A percentile compares a stretch with the other conserved stretches of the same genome.
Conservation (phyloP, 2,888 invertebrate genomes). For the Empis stercorea region DNA sequence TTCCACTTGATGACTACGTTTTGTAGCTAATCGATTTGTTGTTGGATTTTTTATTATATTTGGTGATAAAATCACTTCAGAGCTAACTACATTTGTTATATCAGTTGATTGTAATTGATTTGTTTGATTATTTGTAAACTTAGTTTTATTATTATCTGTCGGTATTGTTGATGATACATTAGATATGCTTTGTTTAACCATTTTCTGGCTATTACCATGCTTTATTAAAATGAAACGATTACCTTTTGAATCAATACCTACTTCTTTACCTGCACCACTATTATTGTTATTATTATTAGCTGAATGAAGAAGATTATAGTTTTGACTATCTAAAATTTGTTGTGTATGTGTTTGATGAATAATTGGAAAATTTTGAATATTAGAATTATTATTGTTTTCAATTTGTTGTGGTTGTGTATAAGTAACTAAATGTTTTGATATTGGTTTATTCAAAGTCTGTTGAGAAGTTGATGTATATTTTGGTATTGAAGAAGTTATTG, state of each 20-base stretch:
- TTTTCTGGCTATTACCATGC: background rate
- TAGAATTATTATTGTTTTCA: too few species aligned
- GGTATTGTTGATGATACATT: background rate
- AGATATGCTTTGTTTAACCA: background rate
- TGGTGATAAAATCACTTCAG: background rate
- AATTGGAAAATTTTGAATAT: too few species aligned
- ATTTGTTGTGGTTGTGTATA: too few species aligned
- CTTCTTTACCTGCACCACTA: background rate
- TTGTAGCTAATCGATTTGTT: conserved; percentile 18
- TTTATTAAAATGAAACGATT: background rate
- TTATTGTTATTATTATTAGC: too few species aligned
- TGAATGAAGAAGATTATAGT: too few species aligned
- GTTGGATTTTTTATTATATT: background rate
- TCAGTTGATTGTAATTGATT: too few species aligned
- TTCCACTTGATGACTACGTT: conserved; percentile 29
- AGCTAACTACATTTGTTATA: background rate
- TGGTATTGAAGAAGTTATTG: background rate
- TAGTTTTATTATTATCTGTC: background rate
- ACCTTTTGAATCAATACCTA: background rate
- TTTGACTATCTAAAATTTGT: too few species aligned
- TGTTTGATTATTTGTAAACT: too few species aligned
- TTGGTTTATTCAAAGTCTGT: too few species aligned
- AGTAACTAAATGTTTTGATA: too few species aligned
- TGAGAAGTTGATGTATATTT: background rate
- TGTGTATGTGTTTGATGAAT: too few species aligned